Evolutionary conservation across 2,113 vertebrate species (phyloP).

Genomic region (Percina caprodes): DNA sequence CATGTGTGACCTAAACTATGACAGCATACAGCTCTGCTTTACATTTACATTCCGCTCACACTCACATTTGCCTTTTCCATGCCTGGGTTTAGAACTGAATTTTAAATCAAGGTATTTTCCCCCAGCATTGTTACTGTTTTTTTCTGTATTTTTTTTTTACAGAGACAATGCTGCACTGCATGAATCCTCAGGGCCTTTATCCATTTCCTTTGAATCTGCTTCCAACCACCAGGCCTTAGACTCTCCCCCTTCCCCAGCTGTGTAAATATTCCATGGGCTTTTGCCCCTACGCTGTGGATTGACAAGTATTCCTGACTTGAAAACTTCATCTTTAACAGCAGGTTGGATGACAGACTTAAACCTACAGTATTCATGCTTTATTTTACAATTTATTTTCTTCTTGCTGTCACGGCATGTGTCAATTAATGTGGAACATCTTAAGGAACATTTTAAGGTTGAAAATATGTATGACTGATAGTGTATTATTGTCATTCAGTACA

Average conservation of each 20-base stretch:
- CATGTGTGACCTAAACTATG: conserved; percentile 66
- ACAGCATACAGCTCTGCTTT: conserved; percentile 66
- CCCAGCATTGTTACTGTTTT: conserved; percentile 69
- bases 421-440: not conserved
- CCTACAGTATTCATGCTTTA: not conserved
- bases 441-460: too few species aligned
- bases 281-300: conserved; percentile 66
- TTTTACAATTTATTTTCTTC: not conserved
- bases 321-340: conserved; percentile 56
- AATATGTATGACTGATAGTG: conserved; percentile 38
- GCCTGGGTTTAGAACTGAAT: conserved; percentile 81
- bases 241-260: conserved; percentile 59
- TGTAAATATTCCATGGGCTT: conserved; percentile 82
- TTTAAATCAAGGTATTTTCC: conserved; percentile 85
- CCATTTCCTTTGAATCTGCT: conserved; percentile 81
- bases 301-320: conserved; percentile 65
- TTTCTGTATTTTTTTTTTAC: conserved; percentile 42
- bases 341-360: conserved; percentile 36
- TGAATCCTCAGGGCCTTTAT: conserved; percentile 82
- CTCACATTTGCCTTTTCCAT: conserved; percentile 73
- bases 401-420: not conserved
- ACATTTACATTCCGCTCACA: conserved; percentile 80
- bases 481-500: conserved; percentile 36
- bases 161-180: conserved; percentile 77
- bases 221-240: conserved; percentile 75